A percentile compares a stretch with the other conserved stretches of the same genome.
Conservation (phyloP, 1,140 invertebrate species). For the Metopolophium dirhodum region DNA sequence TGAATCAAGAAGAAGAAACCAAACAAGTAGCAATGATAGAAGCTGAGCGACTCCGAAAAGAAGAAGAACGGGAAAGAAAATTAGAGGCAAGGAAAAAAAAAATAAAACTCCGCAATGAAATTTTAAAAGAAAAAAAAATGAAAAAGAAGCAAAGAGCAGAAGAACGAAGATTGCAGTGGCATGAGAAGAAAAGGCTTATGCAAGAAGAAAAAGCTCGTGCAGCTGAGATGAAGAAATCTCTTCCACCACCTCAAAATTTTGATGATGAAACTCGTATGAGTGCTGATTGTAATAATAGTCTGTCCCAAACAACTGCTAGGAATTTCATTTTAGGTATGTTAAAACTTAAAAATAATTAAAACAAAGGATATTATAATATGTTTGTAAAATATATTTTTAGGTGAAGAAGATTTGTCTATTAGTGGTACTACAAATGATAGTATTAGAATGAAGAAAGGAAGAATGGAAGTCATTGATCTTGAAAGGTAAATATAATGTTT, state of each 20-base stretch:
- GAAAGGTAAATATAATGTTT: conserved; percentile 64
- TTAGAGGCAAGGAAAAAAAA: conserved; percentile 58
- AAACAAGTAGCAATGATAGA: conserved; percentile 58
- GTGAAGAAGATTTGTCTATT: conserved; percentile 70
- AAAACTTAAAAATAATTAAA: background rate
- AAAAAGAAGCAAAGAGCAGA: conserved; percentile 60
- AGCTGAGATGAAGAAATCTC: conserved; percentile 58
- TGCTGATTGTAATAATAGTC: conserved; percentile 67
- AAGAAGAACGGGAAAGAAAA: conserved; percentile 60
- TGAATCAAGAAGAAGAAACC: conserved; percentile 57
- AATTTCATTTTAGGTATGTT: conserved; percentile 55
- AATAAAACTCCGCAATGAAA: conserved; percentile 59
- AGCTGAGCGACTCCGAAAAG: conserved; percentile 58
- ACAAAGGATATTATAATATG: background rate
- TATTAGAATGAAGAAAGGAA: conserved; percentile 71
- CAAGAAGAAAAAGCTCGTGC: conserved; percentile 59
- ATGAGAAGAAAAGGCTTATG: conserved; percentile 58
- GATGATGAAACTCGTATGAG: conserved; percentile 90
- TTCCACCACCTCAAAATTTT: conserved; percentile 69
- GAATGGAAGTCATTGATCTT: conserved; percentile 77
- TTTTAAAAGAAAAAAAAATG: conserved; percentile 59
- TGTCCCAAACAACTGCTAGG: conserved; percentile 61
- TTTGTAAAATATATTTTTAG: background rate
- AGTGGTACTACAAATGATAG: conserved; percentile 72
- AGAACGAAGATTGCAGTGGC: conserved; percentile 58